Conservation (phyloP, 1,140 invertebrate species). For the Pantala flavescens region DNA sequence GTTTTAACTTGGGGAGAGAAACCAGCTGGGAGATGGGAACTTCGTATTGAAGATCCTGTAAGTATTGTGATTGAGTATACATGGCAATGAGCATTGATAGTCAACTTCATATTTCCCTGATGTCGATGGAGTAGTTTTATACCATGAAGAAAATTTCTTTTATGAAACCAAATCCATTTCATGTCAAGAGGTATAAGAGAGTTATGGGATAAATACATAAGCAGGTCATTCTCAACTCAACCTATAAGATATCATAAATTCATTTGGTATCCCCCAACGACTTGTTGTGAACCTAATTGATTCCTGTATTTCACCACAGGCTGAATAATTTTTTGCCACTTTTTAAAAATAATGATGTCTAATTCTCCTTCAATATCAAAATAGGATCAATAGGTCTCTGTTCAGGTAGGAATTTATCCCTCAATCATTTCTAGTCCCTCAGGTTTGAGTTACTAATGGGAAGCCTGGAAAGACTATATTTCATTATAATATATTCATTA, state of each 20-base stretch:
- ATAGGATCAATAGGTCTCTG: no score
- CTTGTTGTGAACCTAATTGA: no score
- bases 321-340: no score
- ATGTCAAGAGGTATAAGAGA: neutral
- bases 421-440: no score
- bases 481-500: no score
- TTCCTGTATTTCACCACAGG: no score
- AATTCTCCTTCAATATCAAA: no score
- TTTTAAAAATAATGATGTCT: no score
- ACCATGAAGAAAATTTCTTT: neutral
- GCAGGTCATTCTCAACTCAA: neutral
- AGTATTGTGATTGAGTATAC: slow-evolving; percentile 16
- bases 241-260: neutral
- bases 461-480: no score
- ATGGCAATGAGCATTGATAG: neutral
- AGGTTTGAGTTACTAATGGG: no score
- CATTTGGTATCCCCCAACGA: no score
- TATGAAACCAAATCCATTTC: neutral
- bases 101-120: neutral
- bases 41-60: slow-evolving; percentile 52
- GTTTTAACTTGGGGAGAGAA: slow-evolving; percentile 87
- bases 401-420: no score
- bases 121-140: neutral
- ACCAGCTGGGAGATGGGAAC: slow-evolving; percentile 60
- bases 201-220: neutral